Evolutionary conservation across 2,888 invertebrate genomes (phyloP).

Genomic region (Drosophila yooni): DNA sequence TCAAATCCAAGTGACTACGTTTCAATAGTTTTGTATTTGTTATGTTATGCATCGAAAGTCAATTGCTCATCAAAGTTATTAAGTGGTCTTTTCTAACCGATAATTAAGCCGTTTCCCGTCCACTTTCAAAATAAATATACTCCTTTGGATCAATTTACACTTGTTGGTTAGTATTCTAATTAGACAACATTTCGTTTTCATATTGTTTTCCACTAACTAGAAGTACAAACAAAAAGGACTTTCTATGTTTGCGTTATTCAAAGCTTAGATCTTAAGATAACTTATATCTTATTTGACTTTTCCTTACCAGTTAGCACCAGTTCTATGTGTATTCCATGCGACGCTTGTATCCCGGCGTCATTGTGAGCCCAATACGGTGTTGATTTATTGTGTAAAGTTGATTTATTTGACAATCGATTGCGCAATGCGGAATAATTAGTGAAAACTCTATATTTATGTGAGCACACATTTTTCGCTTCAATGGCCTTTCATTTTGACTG

Average conservation of each 20-base stretch:
- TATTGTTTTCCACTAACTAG: background rate
- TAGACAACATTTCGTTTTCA: background rate
- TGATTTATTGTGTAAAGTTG: conserved; percentile 30
- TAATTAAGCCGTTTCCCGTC: background rate
- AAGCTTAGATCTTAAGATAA: background rate
- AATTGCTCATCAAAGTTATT: background rate
- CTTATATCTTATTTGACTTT: too few relatives aligned
- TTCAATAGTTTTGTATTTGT: background rate
- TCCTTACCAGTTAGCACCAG: conserved; percentile 48
- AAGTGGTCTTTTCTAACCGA: background rate
- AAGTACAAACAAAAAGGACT: background rate
- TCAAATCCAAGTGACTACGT: background rate
- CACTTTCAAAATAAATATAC: background rate
- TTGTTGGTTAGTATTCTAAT: background rate
- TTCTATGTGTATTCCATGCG: conserved; percentile 42
- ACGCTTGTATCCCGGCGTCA: conserved; percentile 31
- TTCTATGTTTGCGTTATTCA: background rate
- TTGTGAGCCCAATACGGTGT: conserved; percentile 36
- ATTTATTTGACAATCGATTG: conserved; percentile 70
- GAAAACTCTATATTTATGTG: conserved; percentile 51
- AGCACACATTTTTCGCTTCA: conserved; percentile 59
- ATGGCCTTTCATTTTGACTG: conserved; percentile 50
- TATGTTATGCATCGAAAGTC: background rate
- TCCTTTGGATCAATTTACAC: background rate
- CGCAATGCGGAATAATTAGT: conserved; percentile 76